Evolutionary conservation across 2,797 vertebrate species (phyloP), one percentile per base, ranked within the genome.

Genomic region (Epinephelus malabaricus): DNA sequence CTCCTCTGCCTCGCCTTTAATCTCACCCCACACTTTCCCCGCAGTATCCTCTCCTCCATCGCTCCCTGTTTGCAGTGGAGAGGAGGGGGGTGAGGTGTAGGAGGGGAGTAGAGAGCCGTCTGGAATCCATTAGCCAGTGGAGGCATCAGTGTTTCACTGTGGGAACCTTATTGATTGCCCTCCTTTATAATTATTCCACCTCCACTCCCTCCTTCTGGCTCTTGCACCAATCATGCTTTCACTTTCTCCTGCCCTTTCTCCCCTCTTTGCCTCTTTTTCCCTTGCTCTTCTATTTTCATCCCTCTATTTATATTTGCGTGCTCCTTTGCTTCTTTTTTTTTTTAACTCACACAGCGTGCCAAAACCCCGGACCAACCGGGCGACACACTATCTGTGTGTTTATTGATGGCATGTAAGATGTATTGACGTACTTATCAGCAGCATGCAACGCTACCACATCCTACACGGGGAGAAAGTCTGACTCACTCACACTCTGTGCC

Each of bases 101-200:
- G 19, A 38, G 27, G 54, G 30, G 60, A 43, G 59, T 61, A 21
- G 78, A 69, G 86, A 92, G 84, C 79, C 58, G 89, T 89, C 92
- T 94, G 92, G 92, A 94, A 95, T 95, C 92, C 92, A 94, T 95
- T 95, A 95, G 93, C 87, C 83, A 76, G 89, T 88, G 43, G 89
- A 91, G 89, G 90, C 94, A 92, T 94, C 93, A 85, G 85, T 79
- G 90, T 91, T 94, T 91, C 90, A 86, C 94, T 95, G 94, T 96
- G 95, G 95, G 95, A 96, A 96, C 94, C 93, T 89, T 95, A 96
- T 96, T 94, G 95, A 96, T 96, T 88, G 92, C 90, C 89, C 91
- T 92, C 86, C 91, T 94, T 93, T 94, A 71, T 94, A 94, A 94
- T 94, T 94, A 95, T 95, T 95, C 93, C 89, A 84, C 92, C 87